Conservation (phyloP, 92 coral and sea anemone species). For the Phenganax subtilis region DNA sequence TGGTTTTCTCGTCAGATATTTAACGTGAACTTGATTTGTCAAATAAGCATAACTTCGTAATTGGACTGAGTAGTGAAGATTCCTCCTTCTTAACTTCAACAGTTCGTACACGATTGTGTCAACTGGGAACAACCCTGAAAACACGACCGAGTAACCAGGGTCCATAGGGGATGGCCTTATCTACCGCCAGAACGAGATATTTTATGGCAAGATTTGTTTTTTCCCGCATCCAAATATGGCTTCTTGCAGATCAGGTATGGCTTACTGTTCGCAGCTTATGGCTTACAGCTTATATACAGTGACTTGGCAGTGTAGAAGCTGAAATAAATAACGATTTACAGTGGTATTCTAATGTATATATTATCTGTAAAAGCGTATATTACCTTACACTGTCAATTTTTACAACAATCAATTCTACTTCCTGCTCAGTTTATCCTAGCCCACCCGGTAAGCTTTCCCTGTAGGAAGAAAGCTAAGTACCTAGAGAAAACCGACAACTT, state of each 20-base stretch:
- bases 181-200: constrained; percentile 47
- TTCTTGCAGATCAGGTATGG: constrained; percentile 48
- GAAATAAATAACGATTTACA: too few species aligned
- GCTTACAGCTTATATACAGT: too few species aligned
- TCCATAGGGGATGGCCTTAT: constrained; percentile 33
- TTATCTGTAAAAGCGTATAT: too few species aligned
- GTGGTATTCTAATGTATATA: too few species aligned
- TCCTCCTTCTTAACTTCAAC: constrained; percentile 49
- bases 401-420: too few species aligned
- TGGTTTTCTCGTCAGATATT: not conserved
- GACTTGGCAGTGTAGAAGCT: too few species aligned
- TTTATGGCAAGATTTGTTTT: constrained; percentile 40
- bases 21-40: constrained; percentile 39
- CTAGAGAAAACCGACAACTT: too few species aligned
- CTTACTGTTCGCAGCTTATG: too few species aligned
- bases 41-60: constrained; percentile 52
- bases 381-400: too few species aligned
- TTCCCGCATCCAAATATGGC: constrained; percentile 49
- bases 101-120: constrained; percentile 46
- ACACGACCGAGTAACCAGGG: constrained; percentile 50
- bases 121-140: constrained; percentile 9
- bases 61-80: constrained; percentile 41
- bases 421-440: too few species aligned
- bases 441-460: too few species aligned
- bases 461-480: too few species aligned